A percentile compares a stretch with the other conserved stretches of the same genome.
phyloP scores from a whole-genome alignment of 2,888 invertebrate genomes.

The Lasioglossum marginatum region DNA sequence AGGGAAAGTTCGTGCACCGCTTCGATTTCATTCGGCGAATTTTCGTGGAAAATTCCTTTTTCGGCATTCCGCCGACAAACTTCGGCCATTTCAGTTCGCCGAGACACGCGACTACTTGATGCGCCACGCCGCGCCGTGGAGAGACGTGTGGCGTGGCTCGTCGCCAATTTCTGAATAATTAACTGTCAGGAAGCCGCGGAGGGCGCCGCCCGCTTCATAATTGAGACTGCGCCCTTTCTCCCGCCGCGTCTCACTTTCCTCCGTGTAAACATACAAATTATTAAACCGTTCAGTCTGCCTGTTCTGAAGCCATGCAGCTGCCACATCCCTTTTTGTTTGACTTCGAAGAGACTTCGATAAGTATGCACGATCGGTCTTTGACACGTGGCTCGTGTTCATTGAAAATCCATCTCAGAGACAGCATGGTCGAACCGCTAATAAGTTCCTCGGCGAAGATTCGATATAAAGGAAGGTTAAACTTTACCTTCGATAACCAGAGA shows the following conservation, averaged over 20 bases:
- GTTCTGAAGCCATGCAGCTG: background rate
- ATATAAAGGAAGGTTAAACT: too few relatives aligned
- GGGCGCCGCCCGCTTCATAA: constrained; percentile 41
- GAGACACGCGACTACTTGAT: constrained; percentile 19
- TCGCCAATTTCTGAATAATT: constrained; percentile 65
- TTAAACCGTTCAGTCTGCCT: constrained; percentile 23
- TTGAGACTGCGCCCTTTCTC: constrained; percentile 45
- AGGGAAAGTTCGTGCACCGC: constrained; percentile 47
- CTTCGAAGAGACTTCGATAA: background rate
- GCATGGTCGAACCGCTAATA: too few relatives aligned
- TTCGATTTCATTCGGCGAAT: constrained; percentile 53
- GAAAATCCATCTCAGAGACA: background rate
- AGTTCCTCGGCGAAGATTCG: too few relatives aligned
- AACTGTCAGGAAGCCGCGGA: constrained; percentile 46
- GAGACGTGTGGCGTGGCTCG: constrained; percentile 44
- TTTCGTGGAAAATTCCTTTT: constrained; percentile 54
- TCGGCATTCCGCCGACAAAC: constrained; percentile 51
- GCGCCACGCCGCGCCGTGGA: background rate
- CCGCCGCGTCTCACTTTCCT: constrained; percentile 23
- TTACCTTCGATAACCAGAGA: too few relatives aligned
- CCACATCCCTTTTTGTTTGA: background rate
- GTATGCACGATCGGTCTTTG: background rate
- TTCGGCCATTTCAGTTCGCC: constrained; percentile 28
- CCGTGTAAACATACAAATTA: constrained; percentile 47
- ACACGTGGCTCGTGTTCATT: background rate